phyloP scores from a whole-genome alignment of 2,888 invertebrate species.

The Philonicus albiceps region DNA sequence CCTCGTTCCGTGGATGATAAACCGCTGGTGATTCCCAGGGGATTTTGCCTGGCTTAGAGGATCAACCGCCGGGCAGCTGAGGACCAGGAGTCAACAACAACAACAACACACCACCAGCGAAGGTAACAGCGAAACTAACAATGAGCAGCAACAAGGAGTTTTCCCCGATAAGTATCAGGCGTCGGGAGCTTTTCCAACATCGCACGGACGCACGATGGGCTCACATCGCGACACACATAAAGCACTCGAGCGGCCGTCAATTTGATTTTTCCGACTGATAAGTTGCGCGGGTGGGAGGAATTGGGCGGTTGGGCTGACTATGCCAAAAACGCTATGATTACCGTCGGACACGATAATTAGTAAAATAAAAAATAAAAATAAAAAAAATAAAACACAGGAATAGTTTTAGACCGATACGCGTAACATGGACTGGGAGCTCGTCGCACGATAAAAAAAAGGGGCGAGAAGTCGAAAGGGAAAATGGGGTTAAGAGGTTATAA shows the following conservation, averaged over 20 bases:
- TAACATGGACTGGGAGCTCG: background rate
- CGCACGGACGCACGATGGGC: background rate
- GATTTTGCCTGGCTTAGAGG: background rate
- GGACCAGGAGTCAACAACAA: conserved; percentile 4
- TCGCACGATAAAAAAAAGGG: background rate
- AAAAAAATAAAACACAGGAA: background rate
- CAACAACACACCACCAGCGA: conserved; percentile 21
- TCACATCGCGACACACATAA: conserved; percentile 26
- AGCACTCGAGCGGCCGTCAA: conserved; percentile 19
- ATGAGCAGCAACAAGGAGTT: conserved; percentile 31
- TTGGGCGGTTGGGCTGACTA: background rate
- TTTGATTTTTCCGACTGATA: conserved; percentile 19
- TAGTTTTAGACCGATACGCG: background rate
- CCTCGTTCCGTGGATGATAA: background rate
- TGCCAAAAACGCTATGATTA: background rate
- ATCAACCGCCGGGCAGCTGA: background rate
- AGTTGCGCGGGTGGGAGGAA: conserved; percentile 1
- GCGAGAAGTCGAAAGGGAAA: conserved; percentile 25
- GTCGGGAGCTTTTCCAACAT: conserved; percentile 7
- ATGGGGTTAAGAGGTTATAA: conserved; percentile 43
- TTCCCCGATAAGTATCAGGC: background rate
- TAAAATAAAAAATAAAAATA: background rate
- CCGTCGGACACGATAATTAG: background rate
- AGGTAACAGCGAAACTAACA: background rate
- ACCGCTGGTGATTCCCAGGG: background rate